Evolutionary conservation across 2,797 vertebrate genomes (phyloP), one percentile per base, ranked within the genome.

Genomic region (Ptychadena robeensis): DNA sequence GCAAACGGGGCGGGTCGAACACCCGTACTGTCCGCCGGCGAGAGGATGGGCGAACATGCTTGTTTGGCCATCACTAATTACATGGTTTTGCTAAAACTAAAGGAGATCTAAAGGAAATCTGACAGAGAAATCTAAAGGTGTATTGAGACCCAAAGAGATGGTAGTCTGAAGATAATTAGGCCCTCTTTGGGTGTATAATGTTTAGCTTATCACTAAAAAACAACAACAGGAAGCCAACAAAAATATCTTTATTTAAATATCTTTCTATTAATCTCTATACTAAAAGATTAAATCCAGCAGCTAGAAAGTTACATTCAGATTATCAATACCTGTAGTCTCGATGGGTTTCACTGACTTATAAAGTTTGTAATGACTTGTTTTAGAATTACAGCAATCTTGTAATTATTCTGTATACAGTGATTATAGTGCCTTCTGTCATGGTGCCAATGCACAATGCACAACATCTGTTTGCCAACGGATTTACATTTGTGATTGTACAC

Each of bases 391-490:
- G 27, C 59, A 53, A 53, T 61, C 59, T 61, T 25, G 59, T 25
- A 61, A 61, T 61, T 25, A 61, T 61, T 61, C 28, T n/a, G 22
- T 68, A 68, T 37, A 35, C 27, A 37, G 12, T 37, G 18, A 68
- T 38, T 68, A 68, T 22, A 38, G 10, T 10, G 22, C 30, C 18
- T 9, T 48, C 27, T 18, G 61, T 65, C 18, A 9, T 22, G 30
- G n/a, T 77, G 63, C 37, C 63, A 61, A 28, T 61, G 59, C 27
- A 66, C 74, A 30, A 31, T 67, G 44, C 38, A 67, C 31, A 67
- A 31, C 28, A 66, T 34, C 40, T 40, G 28, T 38, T 66, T 77
- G 64, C 63, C 40, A 53, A 38, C 22, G 37, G 31, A 32, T 66
- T 44, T 66, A 22, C 37, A 68, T 27, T 28, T 28, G 25, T 68